Evolutionary conservation across 2,113 vertebrate genomes (phyloP).

Genomic region (Hypomesus transpacificus): DNA sequence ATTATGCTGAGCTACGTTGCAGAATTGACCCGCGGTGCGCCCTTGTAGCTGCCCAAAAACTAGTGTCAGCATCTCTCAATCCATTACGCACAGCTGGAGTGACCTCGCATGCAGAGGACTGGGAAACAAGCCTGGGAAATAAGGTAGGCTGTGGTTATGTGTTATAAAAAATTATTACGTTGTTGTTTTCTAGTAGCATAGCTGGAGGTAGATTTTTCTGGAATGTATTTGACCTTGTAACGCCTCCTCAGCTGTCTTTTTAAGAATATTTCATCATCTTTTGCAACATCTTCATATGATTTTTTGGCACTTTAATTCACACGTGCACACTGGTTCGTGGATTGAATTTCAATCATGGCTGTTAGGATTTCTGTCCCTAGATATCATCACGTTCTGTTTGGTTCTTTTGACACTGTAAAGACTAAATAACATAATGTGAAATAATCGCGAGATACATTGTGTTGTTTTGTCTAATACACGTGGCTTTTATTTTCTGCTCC

Average conservation of each 20-base stretch:
- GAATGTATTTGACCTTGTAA: slow-evolving; percentile 11
- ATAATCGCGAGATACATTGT: too few relatives aligned
- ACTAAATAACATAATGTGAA: too few relatives aligned
- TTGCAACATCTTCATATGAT: not conserved
- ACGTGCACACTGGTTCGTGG: not conserved
- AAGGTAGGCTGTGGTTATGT: slow-evolving; percentile 40
- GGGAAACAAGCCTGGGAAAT: slow-evolving; percentile 23
- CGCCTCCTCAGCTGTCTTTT: slow-evolving; percentile 17
- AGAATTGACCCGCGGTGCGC: slow-evolving; percentile 65
- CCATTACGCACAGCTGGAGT: slow-evolving; percentile 56
- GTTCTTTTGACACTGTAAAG: too few relatives aligned
- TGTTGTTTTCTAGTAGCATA: too few relatives aligned
- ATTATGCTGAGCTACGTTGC: slow-evolving; percentile 75
- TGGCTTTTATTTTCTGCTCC: not conserved
- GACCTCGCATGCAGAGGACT: not conserved
- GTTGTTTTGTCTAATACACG: not conserved
- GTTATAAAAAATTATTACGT: not conserved
- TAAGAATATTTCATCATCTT: too few relatives aligned
- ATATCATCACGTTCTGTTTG: slow-evolving; percentile 13
- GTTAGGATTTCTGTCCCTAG: not conserved
- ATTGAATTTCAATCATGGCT: not conserved
- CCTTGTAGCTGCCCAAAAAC: slow-evolving; percentile 69
- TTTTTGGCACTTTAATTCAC: not conserved
- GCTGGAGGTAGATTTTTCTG: too few relatives aligned
- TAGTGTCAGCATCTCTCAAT: slow-evolving; percentile 59